Conservation (phyloP, 2,113 vertebrate genomes). For the Poeciliopsis prolifica region DNA sequence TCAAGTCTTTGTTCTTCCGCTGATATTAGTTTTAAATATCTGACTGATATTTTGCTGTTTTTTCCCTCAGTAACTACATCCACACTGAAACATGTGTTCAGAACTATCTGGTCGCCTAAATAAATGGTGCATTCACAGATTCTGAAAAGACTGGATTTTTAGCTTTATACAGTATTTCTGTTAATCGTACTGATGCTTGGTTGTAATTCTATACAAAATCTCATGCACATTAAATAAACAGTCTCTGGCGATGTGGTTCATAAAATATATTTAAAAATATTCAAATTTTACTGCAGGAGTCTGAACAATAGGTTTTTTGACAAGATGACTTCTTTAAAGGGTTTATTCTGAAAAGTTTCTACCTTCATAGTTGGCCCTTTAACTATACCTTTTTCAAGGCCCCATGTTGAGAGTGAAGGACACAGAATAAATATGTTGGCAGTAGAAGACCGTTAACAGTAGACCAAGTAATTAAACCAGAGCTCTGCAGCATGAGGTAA, state of each 20-base stretch:
- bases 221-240: too few species aligned
- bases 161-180: too few species aligned
- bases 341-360: slow-evolving; percentile 30
- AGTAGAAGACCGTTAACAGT: slow-evolving; percentile 22
- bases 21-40: neutral
- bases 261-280: too few species aligned
- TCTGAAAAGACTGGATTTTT: neutral
- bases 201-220: too few species aligned
- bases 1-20: neutral
- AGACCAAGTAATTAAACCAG: slow-evolving; percentile 27
- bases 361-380: slow-evolving; percentile 39
- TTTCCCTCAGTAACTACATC: neutral
- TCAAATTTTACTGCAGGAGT: too few species aligned
- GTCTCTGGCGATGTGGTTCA: too few species aligned
- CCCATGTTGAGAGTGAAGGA: slow-evolving; percentile 24
- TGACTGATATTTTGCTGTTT: neutral
- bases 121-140: neutral
- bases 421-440: slow-evolving; percentile 17
- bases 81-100: neutral
- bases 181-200: too few species aligned
- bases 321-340: slow-evolving; percentile 11
- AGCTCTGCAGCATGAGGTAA: slow-evolving; percentile 14
- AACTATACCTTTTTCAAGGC: slow-evolving; percentile 31
- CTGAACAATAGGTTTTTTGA: too few species aligned
- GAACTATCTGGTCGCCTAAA: neutral